Base-by-base conservation (phyloP, 2,888 invertebrate genomes). In the Conistra vaccinii region DNA sequence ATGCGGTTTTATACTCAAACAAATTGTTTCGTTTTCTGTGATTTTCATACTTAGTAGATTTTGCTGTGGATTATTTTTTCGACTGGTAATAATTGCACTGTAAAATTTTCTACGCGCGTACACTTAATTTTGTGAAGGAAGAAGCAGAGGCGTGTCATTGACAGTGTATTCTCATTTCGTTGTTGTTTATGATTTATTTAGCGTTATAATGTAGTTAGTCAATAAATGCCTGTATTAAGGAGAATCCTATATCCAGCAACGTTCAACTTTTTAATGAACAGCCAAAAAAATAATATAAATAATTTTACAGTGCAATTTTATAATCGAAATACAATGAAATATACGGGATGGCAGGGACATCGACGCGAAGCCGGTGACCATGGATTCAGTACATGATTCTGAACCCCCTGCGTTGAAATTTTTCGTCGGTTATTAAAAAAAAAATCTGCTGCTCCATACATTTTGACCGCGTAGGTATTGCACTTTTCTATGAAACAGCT, bases 1-100 rank as follows among this genome's bases (percentile, higher is more conserved):
- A 73, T 35, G 70, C 45, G 65, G 42, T 80, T 78, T 66, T 65
- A 78, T 63, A 67, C 17, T 62, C 58, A 72, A 66, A 81, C 63
- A 73, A 76, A 3, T 29, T 29, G n/a, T 48, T 78, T 63, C 1
- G 3, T 61, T 70, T 42, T n/a, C 23, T 78, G 58, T 55, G 53
- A 74, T 74, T 53, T 42, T 32, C 3, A 26, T 35, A 53, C 5
- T n/a, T 12, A 12, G 39, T 53, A 72, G 29, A 26, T 57, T 62
- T 51, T 32, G 45, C 2, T 39, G 66, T 61, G 26, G 51, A 55
- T 23, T 68, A 68, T 66, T 80, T 80, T 58, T 65, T 42, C 51
- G 9, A 65, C 53, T 65, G 62, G 67, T n/a, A 51, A 63, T 53
- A 55, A 55, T 58, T 74, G 57, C 75, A 80, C 45, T 68, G 57